A percentile compares a stretch with the other conserved stretches of the same genome.
These are phyloP conservation scores for Automeris io DNA, from an alignment of 2,888 invertebrate species.

Conservation along the genomic window DNA sequence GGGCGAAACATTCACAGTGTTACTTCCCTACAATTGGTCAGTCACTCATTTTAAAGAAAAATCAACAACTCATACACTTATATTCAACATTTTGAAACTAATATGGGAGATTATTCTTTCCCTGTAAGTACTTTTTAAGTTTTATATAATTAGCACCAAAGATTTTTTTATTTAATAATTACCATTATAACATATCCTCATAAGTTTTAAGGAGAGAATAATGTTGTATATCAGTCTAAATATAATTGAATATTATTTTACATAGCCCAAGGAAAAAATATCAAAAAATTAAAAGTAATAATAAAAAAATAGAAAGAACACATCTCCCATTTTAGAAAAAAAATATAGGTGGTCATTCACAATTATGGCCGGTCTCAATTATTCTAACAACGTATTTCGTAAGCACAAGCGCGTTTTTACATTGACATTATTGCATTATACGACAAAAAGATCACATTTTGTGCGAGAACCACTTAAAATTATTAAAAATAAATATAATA, in stretches of 20 bases:
- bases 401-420: constrained; percentile 39
- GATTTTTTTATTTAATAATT: not conserved
- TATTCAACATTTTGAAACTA: constrained; percentile 13
- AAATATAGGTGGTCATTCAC: constrained; percentile 30
- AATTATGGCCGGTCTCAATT: constrained; percentile 35
- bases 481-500: constrained; percentile 6
- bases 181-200: too few species aligned
- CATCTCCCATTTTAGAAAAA: not conserved
- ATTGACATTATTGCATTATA: constrained; percentile 40
- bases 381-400: constrained; percentile 24
- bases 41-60: constrained; percentile 30
- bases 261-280: too few species aligned
- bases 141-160: constrained; percentile 1
- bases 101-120: constrained; percentile 10
- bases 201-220: too few species aligned
- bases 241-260: too few species aligned
- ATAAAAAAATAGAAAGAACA: not conserved
- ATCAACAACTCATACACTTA: constrained; percentile 27
- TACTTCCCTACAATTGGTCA: constrained; percentile 22
- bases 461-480: constrained; percentile 39
- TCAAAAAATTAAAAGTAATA: too few species aligned
- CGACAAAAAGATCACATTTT: constrained; percentile 41
- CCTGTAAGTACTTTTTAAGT: not conserved
- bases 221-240: too few species aligned
- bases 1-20: constrained; percentile 33